Percentiles rank a stretch among this genome's conserved stretches.
These are phyloP conservation scores for Cephus rjabovi DNA, from an alignment of 2,888 invertebrate genomes.

Conservation along the genomic window DNA sequence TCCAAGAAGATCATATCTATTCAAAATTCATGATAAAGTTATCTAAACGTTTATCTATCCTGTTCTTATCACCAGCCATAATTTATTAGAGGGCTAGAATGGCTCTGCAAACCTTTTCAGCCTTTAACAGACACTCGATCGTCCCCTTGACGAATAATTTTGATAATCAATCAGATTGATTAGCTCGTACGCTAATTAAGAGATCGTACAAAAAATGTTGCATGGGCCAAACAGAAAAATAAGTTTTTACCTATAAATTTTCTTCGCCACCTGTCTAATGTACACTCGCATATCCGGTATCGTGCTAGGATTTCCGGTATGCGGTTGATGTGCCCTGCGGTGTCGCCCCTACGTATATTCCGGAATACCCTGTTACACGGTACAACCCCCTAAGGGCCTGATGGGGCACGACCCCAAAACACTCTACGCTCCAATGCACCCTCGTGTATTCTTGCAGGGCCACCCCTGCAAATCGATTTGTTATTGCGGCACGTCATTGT, in stretches of 20 bases:
- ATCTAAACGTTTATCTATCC: background rate
- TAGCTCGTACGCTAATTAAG: background rate
- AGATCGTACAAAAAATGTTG: background rate
- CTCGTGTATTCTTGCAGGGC: conserved; percentile 27
- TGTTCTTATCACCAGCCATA: background rate
- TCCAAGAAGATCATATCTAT: background rate
- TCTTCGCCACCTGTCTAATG: conserved; percentile 59
- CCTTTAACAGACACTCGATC: background rate
- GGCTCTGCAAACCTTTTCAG: background rate
- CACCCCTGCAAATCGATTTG: conserved; percentile 44
- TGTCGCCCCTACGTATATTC: conserved; percentile 27
- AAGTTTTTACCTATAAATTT: background rate
- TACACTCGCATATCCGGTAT: conserved; percentile 54
- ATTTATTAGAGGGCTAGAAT: background rate
- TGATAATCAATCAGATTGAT: background rate
- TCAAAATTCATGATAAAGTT: background rate
- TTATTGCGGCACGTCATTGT: conserved; percentile 43
- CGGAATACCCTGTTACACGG: background rate
- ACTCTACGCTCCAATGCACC: conserved; percentile 48
- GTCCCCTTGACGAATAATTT: background rate
- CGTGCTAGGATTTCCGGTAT: conserved; percentile 56
- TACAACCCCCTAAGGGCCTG: background rate
- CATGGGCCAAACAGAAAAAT: background rate
- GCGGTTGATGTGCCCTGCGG: conserved; percentile 53
- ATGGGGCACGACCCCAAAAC: conserved; percentile 39